Evolutionary conservation across 2,797 vertebrate species (phyloP).

Genomic region (Lophura swinhoii): DNA sequence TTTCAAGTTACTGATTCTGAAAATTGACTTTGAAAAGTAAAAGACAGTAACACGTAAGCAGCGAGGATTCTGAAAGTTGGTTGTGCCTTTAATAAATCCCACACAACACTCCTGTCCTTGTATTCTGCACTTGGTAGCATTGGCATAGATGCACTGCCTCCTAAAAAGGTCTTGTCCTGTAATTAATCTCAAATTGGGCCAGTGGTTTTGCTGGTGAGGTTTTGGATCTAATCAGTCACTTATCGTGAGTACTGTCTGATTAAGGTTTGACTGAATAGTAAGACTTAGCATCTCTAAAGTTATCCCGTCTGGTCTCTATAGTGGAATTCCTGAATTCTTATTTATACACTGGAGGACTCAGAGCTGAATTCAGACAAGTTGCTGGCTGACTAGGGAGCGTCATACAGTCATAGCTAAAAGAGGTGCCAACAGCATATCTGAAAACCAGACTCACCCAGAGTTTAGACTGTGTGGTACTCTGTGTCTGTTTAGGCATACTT

Average conservation of each 20-base stretch:
- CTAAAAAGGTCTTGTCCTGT: accelerated
- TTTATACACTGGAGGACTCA: neutral
- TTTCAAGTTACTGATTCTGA: neutral
- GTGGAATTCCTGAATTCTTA: neutral
- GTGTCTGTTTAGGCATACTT: neutral
- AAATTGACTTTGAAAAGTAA: neutral
- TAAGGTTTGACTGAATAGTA: neutral
- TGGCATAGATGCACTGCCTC: neutral
- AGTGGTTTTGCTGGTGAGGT: neutral
- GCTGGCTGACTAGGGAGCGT: neutral
- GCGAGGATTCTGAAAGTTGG: neutral
- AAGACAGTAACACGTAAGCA: accelerated
- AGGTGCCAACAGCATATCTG: neutral
- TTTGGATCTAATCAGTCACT: neutral
- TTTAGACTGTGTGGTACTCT: neutral
- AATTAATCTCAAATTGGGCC: neutral
- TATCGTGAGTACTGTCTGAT: neutral
- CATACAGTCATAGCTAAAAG: neutral
- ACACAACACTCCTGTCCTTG: neutral
- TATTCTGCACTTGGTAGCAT: neutral
- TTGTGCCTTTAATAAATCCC: neutral
- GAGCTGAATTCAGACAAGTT: neutral
- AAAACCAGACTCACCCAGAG: neutral
- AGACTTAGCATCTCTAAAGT: neutral
- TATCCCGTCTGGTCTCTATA: neutral